These are phyloP conservation scores for Drosophila fungiperda DNA, from an alignment of 2,888 invertebrate genomes.

Conservation along the genomic window DNA sequence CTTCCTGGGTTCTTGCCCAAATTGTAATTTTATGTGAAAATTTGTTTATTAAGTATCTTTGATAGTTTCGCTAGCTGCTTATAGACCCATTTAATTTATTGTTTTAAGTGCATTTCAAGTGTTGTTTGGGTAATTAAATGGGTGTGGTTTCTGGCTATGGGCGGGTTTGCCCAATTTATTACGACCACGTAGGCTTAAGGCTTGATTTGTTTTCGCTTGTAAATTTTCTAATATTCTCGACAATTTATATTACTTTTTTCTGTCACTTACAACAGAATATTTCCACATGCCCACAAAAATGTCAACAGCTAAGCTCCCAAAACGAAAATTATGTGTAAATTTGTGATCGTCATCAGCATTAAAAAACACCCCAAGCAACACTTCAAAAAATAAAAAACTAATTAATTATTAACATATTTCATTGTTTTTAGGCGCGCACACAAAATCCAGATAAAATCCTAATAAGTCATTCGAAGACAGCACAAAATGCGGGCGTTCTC, in stretches of 20 bases:
- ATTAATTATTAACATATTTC: slow-evolving; percentile 80
- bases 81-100: slow-evolving; percentile 68
- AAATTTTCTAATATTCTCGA: slow-evolving; percentile 35
- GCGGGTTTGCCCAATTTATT: slow-evolving; percentile 52
- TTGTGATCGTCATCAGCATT: slow-evolving; percentile 58
- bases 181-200: slow-evolving; percentile 56
- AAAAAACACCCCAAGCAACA: slow-evolving; percentile 37
- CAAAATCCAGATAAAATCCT: slow-evolving; percentile 58
- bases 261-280: slow-evolving; percentile 15
- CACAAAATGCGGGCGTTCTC: slow-evolving; percentile 53
- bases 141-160: slow-evolving; percentile 58
- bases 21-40: slow-evolving; percentile 82
- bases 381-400: slow-evolving; percentile 36
- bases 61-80: slow-evolving; percentile 66
- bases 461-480: slow-evolving; percentile 71
- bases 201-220: slow-evolving; percentile 74
- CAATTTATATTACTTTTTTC: slow-evolving; percentile 13
- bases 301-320: slow-evolving; percentile 65
- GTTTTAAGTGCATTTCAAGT: slow-evolving; percentile 71
- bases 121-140: slow-evolving; percentile 72
- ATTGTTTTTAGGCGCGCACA: slow-evolving; percentile 54
- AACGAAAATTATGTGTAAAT: slow-evolving; percentile 59
- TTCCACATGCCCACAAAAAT: slow-evolving; percentile 38
- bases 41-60: slow-evolving; percentile 82
- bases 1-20: slow-evolving; percentile 47